Evolutionary conservation across 2,888 invertebrate genomes (phyloP).

Genomic region (Melinopterus prodromus): DNA sequence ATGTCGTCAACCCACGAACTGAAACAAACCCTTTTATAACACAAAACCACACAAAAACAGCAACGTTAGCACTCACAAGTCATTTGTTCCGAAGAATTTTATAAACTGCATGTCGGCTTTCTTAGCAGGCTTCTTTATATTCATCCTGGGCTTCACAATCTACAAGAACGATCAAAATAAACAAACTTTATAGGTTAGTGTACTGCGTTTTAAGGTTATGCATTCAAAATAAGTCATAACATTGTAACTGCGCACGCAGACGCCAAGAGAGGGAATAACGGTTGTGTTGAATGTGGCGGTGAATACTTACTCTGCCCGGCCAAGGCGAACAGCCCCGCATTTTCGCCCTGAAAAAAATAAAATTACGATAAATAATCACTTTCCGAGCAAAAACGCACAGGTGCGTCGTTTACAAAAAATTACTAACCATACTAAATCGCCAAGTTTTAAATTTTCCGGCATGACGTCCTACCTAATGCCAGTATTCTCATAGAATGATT

Average conservation of each 20-base stretch:
- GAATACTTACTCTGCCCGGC: conserved; percentile 92
- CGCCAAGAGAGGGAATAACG: conserved; percentile 56
- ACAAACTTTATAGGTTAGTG: conserved; percentile 8
- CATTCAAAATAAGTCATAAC: conserved; percentile 33
- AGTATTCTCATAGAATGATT: conserved; percentile 32
- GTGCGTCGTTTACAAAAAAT: conserved; percentile 37
- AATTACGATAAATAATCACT: conserved; percentile 28
- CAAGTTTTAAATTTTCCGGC: conserved; percentile 69
- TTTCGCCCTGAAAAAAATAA: conserved; percentile 83
- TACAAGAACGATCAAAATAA: conserved; percentile 56
- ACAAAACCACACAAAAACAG: conserved; percentile 55
- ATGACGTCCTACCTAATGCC: conserved; percentile 51
- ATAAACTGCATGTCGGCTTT: conserved; percentile 85
- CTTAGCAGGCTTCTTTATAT: conserved; percentile 77
- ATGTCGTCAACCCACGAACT: conserved; percentile 92
- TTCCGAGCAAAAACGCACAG: conserved; percentile 17
- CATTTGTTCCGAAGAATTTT: conserved; percentile 94
- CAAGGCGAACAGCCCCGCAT: conserved; percentile 97
- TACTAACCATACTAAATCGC: conserved; percentile 76
- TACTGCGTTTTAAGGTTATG: conserved; percentile 35
- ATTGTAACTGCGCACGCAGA: conserved; percentile 48
- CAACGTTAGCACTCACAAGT: conserved; percentile 79
- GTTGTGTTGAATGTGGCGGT: conserved; percentile 56
- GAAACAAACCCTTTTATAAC: conserved; percentile 47
- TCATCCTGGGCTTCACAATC: conserved; percentile 84